Base-by-base conservation (phyloP, 2,113 vertebrate genomes). In the Neoarius graeffei region DNA sequence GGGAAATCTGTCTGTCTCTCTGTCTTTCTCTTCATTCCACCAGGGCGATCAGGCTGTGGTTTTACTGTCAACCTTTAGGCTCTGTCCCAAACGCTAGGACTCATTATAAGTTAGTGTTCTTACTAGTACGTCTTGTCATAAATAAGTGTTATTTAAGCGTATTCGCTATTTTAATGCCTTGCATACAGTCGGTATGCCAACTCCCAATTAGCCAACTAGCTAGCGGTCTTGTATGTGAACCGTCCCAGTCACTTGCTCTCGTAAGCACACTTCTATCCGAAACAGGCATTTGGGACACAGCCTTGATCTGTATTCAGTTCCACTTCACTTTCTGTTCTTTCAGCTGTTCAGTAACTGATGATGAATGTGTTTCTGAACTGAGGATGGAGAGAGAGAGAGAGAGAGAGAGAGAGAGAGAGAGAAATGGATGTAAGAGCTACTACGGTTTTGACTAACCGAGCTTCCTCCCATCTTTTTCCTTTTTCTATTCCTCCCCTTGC, bases 381-480 rank as follows among this genome's bases (percentile, higher is more conserved):
- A 57, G 14, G 30, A 71, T 27, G n/a, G 48, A n/a, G 74, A n/a
- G 50, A 60, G 27, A 73, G 52, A 59, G 60, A 73, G 50, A 66
- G 84, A 4, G 80, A 57, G 23, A 56, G n/a, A 59, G 66, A 56
- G 23, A 85, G 50, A 86, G 84, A 52, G 85, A 92, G 83, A 89
- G 30, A 91, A 54, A 91, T 23, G 81, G 91, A 90, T 95, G 94
- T 96, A 96, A 96, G 48, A 57, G 60, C 73, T 66, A 35, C 54
- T 48, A 25, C 15, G 56, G 54, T 62, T 56, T 81, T 89, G 52
- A 89, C 86, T 87, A 87, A 89, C 76, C 14, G n/a, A 89, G 10
- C 25, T 87, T 85, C 73, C 85, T 85, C 82, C 17, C 82, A 19
- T 84, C 54, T 56, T 48, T 57, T 57, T 84, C 90, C 64, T 54